Percentiles rank a stretch among this genome's conserved stretches.
phyloP scores from a whole-genome alignment of 2,113 vertebrate genomes.

The Echinops telfairi region DNA sequence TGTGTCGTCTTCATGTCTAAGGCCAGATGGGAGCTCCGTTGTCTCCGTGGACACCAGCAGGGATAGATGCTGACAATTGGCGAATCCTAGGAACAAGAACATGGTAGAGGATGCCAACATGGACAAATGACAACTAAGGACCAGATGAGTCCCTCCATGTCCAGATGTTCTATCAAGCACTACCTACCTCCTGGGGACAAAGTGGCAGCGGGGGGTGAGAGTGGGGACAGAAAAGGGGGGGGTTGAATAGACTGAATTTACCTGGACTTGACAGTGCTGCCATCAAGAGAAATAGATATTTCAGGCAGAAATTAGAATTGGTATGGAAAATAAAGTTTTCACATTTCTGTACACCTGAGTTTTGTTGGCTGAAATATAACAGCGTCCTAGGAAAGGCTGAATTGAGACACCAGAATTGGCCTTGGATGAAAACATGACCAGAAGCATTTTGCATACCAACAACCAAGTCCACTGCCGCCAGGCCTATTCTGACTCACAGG shows the following conservation, averaged over 20 bases:
- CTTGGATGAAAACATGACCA: slow-evolving; percentile 13
- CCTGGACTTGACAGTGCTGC: neutral
- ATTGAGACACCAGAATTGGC: neutral
- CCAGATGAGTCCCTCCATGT: slow-evolving; percentile 14
- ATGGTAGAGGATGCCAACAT: neutral
- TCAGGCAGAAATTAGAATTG: neutral
- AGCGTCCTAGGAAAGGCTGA: neutral
- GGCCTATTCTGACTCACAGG: too few relatives aligned
- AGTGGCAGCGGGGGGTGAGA: too few relatives aligned
- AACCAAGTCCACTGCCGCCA: too few relatives aligned
- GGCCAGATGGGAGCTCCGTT: slow-evolving; percentile 72
- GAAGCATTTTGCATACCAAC: neutral
- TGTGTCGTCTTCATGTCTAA: neutral
- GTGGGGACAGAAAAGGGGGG: neutral
- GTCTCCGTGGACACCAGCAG: neutral
- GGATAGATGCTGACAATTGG: slow-evolving; percentile 16
- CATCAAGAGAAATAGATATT: neutral
- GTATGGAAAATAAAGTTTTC: slow-evolving; percentile 43
- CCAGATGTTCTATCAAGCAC: slow-evolving; percentile 59
- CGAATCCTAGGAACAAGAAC: slow-evolving; percentile 15
- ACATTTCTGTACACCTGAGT: neutral
- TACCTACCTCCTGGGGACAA: neutral
- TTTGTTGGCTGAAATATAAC: slow-evolving; percentile 27
- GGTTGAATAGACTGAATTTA: neutral
- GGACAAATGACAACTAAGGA: slow-evolving; percentile 50